Evolutionary conservation across 2,888 invertebrate species (phyloP).

Genomic region (Allolobophora icterica): DNA sequence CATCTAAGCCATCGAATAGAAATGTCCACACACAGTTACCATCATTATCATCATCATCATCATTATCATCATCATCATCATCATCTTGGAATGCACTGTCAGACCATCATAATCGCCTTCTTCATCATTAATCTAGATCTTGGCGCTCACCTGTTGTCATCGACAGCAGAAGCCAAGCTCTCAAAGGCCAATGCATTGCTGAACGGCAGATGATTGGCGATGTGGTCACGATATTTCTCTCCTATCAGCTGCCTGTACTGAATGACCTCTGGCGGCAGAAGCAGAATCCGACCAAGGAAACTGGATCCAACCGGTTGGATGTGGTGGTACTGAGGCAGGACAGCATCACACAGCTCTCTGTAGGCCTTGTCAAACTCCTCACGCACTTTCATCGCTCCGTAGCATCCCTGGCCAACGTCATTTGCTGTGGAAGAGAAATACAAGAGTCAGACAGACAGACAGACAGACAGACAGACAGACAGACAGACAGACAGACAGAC

Average conservation of each 20-base stretch:
- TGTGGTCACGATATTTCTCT: conserved; percentile 20
- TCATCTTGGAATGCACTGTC: no score
- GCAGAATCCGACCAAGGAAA: conserved; percentile 36
- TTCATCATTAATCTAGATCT: neutral
- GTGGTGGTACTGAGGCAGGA: conserved; percentile 57
- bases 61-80: neutral
- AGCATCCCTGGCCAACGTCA: conserved; percentile 96
- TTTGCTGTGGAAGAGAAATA: conserved; percentile 74
- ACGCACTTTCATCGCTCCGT: conserved; percentile 87
- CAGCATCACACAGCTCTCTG: conserved; percentile 71
- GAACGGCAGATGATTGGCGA: neutral
- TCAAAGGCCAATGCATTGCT: neutral
- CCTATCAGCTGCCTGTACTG: conserved; percentile 35
- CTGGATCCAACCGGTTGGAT: conserved; percentile 37
- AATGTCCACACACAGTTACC: neutral
- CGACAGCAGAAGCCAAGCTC: neutral
- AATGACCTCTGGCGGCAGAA: conserved; percentile 38
- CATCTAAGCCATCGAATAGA: neutral
- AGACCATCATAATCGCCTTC: no score
- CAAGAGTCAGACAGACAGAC: neutral
- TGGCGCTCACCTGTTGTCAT: neutral
- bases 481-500: conserved; percentile 18
- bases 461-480: conserved; percentile 18
- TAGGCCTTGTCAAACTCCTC: conserved; percentile 97
- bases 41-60: neutral